Evolutionary conservation across 2,113 vertebrate species (phyloP).

Genomic region (Lipophrys pholis): DNA sequence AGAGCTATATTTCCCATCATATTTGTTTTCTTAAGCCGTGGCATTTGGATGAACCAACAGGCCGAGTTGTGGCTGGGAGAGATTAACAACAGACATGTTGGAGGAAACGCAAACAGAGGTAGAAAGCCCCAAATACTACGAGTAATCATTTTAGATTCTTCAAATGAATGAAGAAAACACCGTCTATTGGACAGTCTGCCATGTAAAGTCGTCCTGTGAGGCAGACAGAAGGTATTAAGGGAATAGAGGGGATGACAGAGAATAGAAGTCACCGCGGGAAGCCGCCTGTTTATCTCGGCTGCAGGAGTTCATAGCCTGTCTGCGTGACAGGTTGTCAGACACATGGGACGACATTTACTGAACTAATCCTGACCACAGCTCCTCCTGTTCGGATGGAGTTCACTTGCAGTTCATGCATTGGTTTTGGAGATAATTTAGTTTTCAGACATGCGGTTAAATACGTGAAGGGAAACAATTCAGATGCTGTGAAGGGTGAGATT

Average conservation of each 20-base stretch:
- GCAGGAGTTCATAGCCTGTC: conserved; percentile 2
- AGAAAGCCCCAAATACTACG: too few species aligned
- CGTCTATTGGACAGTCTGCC: too few species aligned
- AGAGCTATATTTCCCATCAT: conserved; percentile 51
- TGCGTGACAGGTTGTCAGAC: conserved; percentile 18
- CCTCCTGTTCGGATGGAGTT: neutral
- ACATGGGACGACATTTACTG: neutral
- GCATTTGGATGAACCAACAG: conserved; percentile 55
- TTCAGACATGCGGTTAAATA: neutral
- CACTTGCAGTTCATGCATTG: conserved; percentile 16
- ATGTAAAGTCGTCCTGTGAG: neutral
- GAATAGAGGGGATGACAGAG: conserved; percentile 4
- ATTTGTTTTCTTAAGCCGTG: conserved; percentile 57
- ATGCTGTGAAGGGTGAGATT: conserved; percentile 10
- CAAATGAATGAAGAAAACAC: neutral
- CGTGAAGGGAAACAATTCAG: neutral
- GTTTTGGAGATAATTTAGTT: conserved; percentile 10
- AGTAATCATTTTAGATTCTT: conserved; percentile 17
- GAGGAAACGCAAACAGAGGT: conserved; percentile 15
- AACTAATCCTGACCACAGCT: conserved; percentile 22
- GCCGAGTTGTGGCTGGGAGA: conserved; percentile 13
- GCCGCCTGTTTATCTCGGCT: conserved; percentile 18
- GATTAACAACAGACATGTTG: conserved; percentile 6
- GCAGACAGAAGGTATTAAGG: neutral
- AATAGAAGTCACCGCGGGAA: neutral